Evolutionary conservation across 2,797 vertebrate genomes (phyloP), one percentile per base, ranked within the genome.

Genomic region (Mormyrops attenuatus): DNA sequence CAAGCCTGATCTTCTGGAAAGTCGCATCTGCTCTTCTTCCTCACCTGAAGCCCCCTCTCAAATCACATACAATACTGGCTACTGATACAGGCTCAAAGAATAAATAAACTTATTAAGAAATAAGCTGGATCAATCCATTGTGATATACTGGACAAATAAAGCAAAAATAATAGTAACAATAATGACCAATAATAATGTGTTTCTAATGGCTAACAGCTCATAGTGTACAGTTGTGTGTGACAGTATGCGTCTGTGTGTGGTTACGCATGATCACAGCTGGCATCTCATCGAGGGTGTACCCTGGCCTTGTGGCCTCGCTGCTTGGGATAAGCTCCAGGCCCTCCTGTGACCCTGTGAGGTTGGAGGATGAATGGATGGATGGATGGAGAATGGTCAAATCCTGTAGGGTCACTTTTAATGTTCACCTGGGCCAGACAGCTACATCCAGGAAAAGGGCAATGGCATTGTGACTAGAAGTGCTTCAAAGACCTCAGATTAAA

Each of bases 321-420:
- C 57, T 9, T 89, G 90, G 90, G 77, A 93, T 11, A 90, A 7
- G 91, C 85, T 86, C 15, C 77, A 82, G 77, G 44, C 41, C 44
- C 80, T 30, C n/a, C n/a, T 85, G 20, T 22, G 47, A 85, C 44
- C 17, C 44, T 85, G 47, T 9, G 11, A 15, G 63, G 63, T 69
- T 69, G 26, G 63, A 85, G 80, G 44, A 85, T 85, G 41, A 13
- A 44, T 50, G 82, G 80, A 41, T 26, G 7, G n/a, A 49, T 38
- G 38, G 44, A 50, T 49, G 13, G 20, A 80, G 7, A 50, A 26
- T 80, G 73, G 82, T 17, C 69, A 47, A 77, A 34, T 7, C 66
- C 44, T 11, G 15, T 30, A 5, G n/a, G 57, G 38, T 63, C 26
- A 26, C 3, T 49, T 53, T 60, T 30, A 55, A 55, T 80, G 38